Evolutionary conservation across 2,888 invertebrate genomes (phyloP).

Genomic region (Vandiemenella viatica): DNA sequence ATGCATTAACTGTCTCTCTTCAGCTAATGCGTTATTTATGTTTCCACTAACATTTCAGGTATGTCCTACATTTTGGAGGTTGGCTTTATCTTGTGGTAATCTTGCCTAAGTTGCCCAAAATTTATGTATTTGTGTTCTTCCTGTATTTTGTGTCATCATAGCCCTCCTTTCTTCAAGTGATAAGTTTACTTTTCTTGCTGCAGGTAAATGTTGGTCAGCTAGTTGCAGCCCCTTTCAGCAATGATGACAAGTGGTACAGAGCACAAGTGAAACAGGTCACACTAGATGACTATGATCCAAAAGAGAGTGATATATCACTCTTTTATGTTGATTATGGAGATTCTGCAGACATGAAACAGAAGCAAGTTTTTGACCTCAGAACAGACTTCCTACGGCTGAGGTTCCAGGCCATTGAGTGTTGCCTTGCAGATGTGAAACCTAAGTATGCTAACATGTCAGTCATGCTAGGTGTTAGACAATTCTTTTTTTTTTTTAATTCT

Average conservation of each 20-base stretch:
- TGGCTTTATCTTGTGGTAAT: too few relatives aligned
- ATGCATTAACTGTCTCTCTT: too few relatives aligned
- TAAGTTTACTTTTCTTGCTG: too few relatives aligned
- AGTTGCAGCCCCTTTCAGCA: conserved; percentile 69
- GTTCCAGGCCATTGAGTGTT: conserved; percentile 79
- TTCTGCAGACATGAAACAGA: conserved; percentile 47
- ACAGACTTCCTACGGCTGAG: conserved; percentile 58
- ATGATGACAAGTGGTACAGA: conserved; percentile 71
- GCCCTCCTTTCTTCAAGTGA: too few relatives aligned
- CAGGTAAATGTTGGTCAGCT: conserved; percentile 57
- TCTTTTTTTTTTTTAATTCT: too few relatives aligned
- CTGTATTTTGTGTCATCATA: too few relatives aligned
- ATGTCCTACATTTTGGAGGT: too few relatives aligned
- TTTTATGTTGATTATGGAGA: conserved; percentile 85
- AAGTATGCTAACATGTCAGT: conserved; percentile 25
- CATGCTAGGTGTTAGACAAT: too few relatives aligned
- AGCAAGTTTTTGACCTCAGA: conserved; percentile 54
- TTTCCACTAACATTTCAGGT: too few relatives aligned
- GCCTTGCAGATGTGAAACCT: conserved; percentile 56
- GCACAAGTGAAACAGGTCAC: conserved; percentile 51
- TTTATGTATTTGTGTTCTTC: too few relatives aligned
- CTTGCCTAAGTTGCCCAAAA: too few relatives aligned
- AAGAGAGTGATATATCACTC: conserved; percentile 47
- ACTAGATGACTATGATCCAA: conserved; percentile 43
- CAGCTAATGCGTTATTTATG: too few relatives aligned